Percentiles rank a stretch among this genome's conserved stretches.
phyloP scores from a whole-genome alignment of 2,113 vertebrate species.

The Synodontis membranacea region DNA sequence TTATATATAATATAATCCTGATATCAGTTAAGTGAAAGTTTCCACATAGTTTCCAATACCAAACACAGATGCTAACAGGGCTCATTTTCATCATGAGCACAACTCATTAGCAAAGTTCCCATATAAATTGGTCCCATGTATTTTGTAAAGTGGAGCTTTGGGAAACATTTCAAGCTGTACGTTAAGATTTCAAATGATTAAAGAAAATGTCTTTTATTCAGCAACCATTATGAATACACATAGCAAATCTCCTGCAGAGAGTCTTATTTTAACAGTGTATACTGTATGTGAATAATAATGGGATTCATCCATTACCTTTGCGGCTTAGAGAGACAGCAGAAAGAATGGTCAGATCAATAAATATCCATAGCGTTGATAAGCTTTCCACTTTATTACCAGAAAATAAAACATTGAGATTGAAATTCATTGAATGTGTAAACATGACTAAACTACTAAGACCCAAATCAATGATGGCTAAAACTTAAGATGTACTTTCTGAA shows the following conservation, averaged over 20 bases:
- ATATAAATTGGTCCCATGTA: no score
- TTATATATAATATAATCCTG: no score
- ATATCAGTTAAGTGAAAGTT: not conserved
- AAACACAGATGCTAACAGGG: not conserved
- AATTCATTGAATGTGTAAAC: not conserved
- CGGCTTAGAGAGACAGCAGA: slow-evolving; percentile 43
- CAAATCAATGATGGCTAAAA: not conserved
- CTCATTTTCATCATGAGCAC: not conserved
- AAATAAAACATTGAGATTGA: slow-evolving; percentile 19
- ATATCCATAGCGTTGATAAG: slow-evolving; percentile 5
- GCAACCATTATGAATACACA: not conserved
- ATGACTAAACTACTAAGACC: not conserved
- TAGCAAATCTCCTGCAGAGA: not conserved
- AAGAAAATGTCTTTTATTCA: not conserved
- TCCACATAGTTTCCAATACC: not conserved
- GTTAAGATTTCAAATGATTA: not conserved
- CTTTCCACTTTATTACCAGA: slow-evolving; percentile 24
- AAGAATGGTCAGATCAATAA: slow-evolving; percentile 27
- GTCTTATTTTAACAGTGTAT: slow-evolving; percentile 50
- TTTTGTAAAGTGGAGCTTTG: not conserved
- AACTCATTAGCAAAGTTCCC: not conserved
- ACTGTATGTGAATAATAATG: slow-evolving; percentile 7
- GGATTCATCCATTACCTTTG: slow-evolving; percentile 45
- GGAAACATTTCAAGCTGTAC: not conserved
- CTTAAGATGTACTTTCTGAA: slow-evolving; percentile 1